Evolutionary conservation across 2,113 vertebrate species (phyloP), one percentile per base, ranked within the genome.

Genomic region (Colius striatus): DNA sequence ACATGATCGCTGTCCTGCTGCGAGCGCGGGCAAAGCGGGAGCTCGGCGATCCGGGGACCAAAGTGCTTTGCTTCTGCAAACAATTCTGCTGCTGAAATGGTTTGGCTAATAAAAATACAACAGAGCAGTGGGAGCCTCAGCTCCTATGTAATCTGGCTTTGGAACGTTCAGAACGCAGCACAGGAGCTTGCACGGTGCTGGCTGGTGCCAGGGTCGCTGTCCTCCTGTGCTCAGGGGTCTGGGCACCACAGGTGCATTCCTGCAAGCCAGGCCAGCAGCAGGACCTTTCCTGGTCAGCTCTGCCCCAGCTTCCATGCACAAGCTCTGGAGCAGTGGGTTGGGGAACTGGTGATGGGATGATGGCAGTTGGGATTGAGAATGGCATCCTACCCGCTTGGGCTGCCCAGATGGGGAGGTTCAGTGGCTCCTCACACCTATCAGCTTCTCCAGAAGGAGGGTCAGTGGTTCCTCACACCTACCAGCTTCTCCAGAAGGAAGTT

Each of bases 31-130:
- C 76, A 88, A 93, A 76, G 21, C 12, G 76, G 94, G 91, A 96
- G 92, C 94, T 92, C 85, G 48, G 22, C 3, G 5, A 88, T 23
- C 90, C 3, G 6, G 84, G 93, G 92, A 95, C 93, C 79, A 94
- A 93, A 92, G 93, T 88, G 88, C 68, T 92, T 92, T 95, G 85
- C 96, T 97, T 96, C 95, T 96, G 90, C 94, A 96, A 96, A 96
- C 90, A 94, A 92, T 90, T 93, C 93, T 71, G 83, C 92, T 94
- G 92, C 26, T 60, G 70, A 87, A 68, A 90, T 22, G 50, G 68
- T 47, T 36, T 77, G 79, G 76, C 93, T 94, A 92, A 88, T 43
- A 77, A 92, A 91, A 95, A 82, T 41, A 77, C 51, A 90, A 68
- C 38, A 68, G 61, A 95, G 79, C 79, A 78, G 57, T 34, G 38